Conservation (phyloP, 2,797 vertebrate species). For the Streptopelia turtur region DNA sequence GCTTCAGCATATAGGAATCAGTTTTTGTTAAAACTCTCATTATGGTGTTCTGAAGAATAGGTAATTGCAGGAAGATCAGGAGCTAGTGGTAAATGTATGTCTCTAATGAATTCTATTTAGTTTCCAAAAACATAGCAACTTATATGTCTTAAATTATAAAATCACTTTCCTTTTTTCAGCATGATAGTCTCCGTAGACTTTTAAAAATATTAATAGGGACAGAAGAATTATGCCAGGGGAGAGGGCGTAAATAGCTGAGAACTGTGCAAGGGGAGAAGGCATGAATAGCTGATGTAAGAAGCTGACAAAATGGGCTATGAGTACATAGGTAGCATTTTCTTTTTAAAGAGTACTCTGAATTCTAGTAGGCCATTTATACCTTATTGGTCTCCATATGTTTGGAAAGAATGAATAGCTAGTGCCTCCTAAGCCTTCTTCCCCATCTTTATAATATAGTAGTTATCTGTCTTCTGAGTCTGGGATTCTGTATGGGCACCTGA, state of each 20-base stretch:
- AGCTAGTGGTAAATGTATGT: neutral
- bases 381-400: neutral
- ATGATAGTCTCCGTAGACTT: neutral
- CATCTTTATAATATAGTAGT: neutral
- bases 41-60: slow-evolving; percentile 25
- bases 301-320: neutral
- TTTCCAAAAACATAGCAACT: slow-evolving; percentile 33
- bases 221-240: neutral
- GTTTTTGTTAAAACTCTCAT: slow-evolving; percentile 18
- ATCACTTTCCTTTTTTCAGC: neutral
- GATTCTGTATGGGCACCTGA: neutral
- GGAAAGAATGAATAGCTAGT: neutral
- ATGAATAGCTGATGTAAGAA: neutral
- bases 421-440: neutral
- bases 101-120: slow-evolving; percentile 23
- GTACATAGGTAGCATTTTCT: neutral
- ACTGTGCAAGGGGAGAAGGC: neutral
- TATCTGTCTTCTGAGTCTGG: neutral
- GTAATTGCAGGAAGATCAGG: slow-evolving; percentile 39
- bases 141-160: neutral
- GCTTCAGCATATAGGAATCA: neutral
- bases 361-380: neutral
- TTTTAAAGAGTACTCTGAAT: neutral
- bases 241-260: neutral
- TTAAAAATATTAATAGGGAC: neutral